Conservation (phyloP, 2,113 vertebrate genomes). For the Ciconia stormi region DNA sequence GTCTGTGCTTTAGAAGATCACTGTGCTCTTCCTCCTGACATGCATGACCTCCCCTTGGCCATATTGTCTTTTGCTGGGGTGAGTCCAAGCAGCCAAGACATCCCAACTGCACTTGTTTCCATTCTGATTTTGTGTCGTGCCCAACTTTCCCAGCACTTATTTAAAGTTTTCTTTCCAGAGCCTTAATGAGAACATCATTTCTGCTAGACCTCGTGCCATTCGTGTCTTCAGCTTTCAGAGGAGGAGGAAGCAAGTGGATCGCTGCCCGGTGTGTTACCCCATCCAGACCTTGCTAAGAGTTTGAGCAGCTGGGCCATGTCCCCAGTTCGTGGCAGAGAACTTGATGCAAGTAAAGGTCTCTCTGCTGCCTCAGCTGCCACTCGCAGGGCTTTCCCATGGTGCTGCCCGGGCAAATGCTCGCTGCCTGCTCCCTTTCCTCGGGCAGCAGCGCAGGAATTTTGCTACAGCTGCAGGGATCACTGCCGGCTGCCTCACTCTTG, state of each 20-base stretch:
- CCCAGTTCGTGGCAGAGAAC: rapidly evolving
- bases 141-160: background rate
- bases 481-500: rapidly evolving
- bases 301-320: rapidly evolving
- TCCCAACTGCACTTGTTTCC: background rate
- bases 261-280: background rate
- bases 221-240: background rate
- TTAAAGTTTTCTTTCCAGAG: background rate
- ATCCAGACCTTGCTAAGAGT: background rate
- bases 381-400: rapidly evolving
- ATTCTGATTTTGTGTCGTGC: background rate
- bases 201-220: background rate
- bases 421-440: background rate
- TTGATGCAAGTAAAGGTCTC: background rate
- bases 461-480: background rate
- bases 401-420: rapidly evolving
- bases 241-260: background rate
- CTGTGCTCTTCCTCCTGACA: background rate
- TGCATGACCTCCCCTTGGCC: background rate
- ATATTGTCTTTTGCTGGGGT: background rate
- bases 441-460: background rate
- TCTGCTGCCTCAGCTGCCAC: background rate
- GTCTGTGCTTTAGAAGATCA: background rate
- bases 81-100: background rate
- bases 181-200: background rate